Evolutionary conservation across 2,113 vertebrate species (phyloP).

Genomic region (Promerops cafer): DNA sequence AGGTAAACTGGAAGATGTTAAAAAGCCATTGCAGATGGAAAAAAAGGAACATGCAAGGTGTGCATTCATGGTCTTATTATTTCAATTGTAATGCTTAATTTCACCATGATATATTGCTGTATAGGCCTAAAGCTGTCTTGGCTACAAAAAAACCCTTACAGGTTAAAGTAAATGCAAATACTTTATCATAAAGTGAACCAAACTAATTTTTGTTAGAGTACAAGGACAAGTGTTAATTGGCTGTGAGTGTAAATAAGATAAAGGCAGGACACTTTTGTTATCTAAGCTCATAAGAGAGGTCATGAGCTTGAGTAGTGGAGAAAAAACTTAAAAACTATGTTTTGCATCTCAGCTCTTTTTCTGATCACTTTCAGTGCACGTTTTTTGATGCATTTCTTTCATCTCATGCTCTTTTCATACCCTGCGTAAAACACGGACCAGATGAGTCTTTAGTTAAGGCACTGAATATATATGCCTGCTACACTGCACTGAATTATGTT

Average conservation of each 20-base stretch:
- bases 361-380: not conserved
- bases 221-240: not conserved
- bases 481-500: not conserved
- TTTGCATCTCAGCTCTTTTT: not conserved
- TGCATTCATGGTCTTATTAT: constrained; percentile 32
- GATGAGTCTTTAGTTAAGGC: not conserved
- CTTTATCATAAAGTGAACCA: not conserved
- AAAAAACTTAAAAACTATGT: not conserved
- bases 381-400: not conserved
- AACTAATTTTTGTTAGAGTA: not conserved
- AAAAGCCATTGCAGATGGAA: constrained; percentile 60
- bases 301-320: not conserved
- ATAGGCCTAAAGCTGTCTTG: not conserved
- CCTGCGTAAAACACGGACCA: not conserved
- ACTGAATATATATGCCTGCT: not conserved
- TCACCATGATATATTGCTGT: not conserved
- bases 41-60: constrained; percentile 69
- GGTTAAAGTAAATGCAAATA: not conserved
- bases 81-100: not conserved
- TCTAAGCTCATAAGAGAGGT: not conserved
- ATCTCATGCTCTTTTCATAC: not conserved
- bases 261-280: not conserved
- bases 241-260: not conserved
- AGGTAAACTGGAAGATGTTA: constrained; percentile 74
- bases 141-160: not conserved